Conservation (phyloP, 2,888 invertebrate genomes). For the Drosophila limbata region DNA sequence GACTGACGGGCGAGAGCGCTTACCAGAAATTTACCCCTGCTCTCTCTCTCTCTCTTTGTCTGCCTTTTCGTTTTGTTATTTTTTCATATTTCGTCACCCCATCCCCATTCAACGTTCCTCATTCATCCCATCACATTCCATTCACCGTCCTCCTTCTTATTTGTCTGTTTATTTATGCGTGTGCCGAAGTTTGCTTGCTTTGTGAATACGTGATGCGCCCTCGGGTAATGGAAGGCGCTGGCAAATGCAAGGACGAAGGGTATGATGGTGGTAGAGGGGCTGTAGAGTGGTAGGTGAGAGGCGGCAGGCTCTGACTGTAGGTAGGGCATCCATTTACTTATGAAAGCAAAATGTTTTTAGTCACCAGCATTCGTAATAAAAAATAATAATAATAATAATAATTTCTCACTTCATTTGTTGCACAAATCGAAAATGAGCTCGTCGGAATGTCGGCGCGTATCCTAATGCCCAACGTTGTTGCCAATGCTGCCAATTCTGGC, state of each 20-base stretch:
- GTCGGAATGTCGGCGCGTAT: constrained; percentile 2
- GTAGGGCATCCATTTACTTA: constrained; percentile 52
- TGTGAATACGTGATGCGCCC: constrained; percentile 78
- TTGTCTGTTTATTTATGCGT: constrained; percentile 74
- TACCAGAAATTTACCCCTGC: constrained; percentile 47
- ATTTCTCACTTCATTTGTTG: constrained; percentile 81
- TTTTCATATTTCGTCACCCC: constrained; percentile 4
- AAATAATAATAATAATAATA: constrained; percentile 68
- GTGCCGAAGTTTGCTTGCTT: constrained; percentile 76
- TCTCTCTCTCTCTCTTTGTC: background rate
- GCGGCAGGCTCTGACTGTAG: background rate
- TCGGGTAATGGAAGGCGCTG: constrained; percentile 42
- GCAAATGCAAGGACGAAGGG: background rate
- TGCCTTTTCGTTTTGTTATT: constrained; percentile 53
- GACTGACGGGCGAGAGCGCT: constrained; percentile 65
- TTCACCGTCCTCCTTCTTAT: background rate
- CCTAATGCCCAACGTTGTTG: background rate
- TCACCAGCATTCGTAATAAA: constrained; percentile 53
- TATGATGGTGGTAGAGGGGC: background rate
- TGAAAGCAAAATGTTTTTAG: constrained; percentile 53
- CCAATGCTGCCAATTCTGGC: background rate
- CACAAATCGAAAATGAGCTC: constrained; percentile 73
- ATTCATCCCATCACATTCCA: background rate
- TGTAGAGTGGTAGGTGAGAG: background rate
- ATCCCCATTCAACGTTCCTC: background rate